A percentile compares a stretch with the other conserved stretches of the same genome.
Conservation (phyloP, 2,888 invertebrate species). For the Caenorhabditis doughertyi region DNA sequence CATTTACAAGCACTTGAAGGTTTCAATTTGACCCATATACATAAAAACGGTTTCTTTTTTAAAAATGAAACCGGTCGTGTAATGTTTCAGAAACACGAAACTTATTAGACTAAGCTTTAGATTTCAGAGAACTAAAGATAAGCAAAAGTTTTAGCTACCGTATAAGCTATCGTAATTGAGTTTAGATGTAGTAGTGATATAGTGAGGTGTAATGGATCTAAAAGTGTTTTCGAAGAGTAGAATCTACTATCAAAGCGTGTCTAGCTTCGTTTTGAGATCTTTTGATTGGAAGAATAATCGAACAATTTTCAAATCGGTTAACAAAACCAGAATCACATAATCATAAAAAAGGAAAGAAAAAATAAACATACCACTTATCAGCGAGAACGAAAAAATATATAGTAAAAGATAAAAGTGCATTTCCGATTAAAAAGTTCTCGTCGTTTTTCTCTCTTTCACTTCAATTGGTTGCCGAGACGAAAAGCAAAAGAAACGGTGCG, state of each 20-base stretch:
- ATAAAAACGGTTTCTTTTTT: background rate
- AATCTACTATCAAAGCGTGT: too few species aligned
- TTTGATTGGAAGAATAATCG: too few species aligned
- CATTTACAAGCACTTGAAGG: constrained; percentile 20
- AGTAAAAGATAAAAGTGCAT: constrained; percentile 57
- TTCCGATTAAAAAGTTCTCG: constrained; percentile 21
- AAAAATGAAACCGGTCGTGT: constrained; percentile 2
- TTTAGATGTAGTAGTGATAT: too few species aligned
- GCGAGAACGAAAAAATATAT: constrained; percentile 27
- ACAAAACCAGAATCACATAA: background rate
- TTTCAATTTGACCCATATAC: constrained; percentile 30
- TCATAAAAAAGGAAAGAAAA: background rate
- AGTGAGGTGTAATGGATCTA: too few species aligned
- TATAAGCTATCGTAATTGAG: too few species aligned
- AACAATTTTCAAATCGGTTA: background rate
- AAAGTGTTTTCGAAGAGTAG: too few species aligned
- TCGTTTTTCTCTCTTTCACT: constrained; percentile 25
- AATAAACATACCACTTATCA: constrained; percentile 34
- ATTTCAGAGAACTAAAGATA: too few species aligned
- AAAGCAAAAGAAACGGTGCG: constrained; percentile 19
- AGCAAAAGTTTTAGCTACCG: too few species aligned
- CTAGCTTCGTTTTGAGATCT: too few species aligned
- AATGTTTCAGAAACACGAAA: background rate
- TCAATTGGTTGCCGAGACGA: constrained; percentile 35
- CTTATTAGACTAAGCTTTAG: too few species aligned